These are phyloP conservation scores for Acridotheres tristis DNA, from an alignment of 2,797 vertebrate genomes.

Conservation along the genomic window DNA sequence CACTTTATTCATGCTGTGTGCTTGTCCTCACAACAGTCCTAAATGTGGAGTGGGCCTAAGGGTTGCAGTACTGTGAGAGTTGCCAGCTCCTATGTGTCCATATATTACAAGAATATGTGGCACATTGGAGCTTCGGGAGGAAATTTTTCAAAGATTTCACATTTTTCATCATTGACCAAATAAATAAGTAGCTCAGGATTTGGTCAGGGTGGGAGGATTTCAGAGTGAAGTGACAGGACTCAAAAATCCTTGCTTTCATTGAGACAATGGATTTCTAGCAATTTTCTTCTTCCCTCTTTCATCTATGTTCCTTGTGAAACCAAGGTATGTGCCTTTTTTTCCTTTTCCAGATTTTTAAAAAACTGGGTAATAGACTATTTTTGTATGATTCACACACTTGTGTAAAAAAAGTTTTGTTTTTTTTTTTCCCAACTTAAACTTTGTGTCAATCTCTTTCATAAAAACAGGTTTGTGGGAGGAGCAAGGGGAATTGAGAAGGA, in stretches of 20 bases:
- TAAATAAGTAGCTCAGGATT: background rate
- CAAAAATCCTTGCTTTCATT: background rate
- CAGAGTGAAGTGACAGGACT: background rate
- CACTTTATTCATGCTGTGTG: background rate
- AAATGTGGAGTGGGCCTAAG: background rate
- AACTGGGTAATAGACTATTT: background rate
- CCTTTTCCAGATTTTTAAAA: background rate
- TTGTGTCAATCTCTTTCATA: background rate
- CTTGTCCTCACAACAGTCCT: background rate
- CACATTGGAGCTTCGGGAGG: background rate
- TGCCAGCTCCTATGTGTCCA: background rate
- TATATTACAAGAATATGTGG: background rate
- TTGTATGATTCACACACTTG: background rate
- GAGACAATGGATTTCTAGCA: background rate
- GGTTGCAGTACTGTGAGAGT: background rate
- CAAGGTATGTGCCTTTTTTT: background rate
- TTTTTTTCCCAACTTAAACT: background rate
- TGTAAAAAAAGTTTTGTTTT: background rate
- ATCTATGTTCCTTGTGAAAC: background rate
- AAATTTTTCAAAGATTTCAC: background rate
- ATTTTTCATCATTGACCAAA: background rate
- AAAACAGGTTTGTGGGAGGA: background rate
- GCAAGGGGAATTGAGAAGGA: background rate
- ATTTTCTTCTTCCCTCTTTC: background rate
- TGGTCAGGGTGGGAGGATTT: background rate